Evolutionary conservation across 2,113 vertebrate species (phyloP).

Genomic region (Galeopterus variegatus): DNA sequence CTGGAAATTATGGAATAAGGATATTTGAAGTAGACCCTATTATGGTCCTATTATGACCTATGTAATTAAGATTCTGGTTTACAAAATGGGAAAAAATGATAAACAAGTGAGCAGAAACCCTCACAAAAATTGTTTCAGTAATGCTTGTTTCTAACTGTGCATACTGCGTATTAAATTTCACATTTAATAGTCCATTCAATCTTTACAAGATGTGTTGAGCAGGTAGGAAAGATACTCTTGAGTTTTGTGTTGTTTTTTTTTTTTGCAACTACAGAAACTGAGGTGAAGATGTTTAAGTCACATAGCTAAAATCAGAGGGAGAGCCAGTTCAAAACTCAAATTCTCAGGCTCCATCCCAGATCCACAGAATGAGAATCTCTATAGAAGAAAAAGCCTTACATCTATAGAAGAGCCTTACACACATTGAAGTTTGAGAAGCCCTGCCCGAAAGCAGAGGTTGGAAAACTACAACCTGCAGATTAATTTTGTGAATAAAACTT

Average conservation of each 20-base stretch:
- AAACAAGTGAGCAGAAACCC: not conserved
- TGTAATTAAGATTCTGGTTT: not conserved
- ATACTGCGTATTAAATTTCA: not conserved
- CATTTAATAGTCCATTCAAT: not conserved
- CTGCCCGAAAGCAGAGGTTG: not conserved
- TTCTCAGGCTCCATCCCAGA: not conserved
- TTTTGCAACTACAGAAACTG: not conserved
- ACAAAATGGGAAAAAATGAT: not conserved
- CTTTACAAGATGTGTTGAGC: not conserved
- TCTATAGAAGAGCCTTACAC: not conserved
- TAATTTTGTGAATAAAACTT: conserved; percentile 24
- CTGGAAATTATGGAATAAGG: not conserved
- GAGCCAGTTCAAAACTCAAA: not conserved
- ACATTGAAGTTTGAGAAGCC: not conserved
- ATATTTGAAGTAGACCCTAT: not conserved
- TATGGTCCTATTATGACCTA: not conserved
- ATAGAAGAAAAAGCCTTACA: not conserved
- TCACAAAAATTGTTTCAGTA: not conserved
- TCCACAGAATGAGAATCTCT: not conserved
- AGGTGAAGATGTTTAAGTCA: not conserved
- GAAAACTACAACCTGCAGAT: not conserved
- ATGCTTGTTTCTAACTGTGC: not conserved
- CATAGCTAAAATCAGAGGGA: not conserved
- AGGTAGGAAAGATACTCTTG: not conserved
- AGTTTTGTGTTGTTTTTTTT: not conserved